Evolutionary conservation across 2,797 vertebrate species (phyloP), one percentile per base, ranked within the genome.

Genomic region (Galago senegalensis): DNA sequence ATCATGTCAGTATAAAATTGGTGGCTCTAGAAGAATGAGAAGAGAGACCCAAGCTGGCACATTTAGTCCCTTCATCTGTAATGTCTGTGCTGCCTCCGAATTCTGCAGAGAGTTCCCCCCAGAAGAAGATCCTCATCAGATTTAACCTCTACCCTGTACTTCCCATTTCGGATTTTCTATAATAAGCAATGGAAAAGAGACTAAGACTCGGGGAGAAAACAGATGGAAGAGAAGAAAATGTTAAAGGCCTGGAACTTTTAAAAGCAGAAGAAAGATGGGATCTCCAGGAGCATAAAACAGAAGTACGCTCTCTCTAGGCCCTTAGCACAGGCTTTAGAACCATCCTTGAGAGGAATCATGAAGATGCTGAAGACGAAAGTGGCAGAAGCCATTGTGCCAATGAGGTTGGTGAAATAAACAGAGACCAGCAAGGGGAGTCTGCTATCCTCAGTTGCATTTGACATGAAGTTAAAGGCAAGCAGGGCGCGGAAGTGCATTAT

Each of bases 211-310:
- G 49, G 49, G 16, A 29, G 29, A 65, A n/a, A 67, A n/a, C n/a
- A 67, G 16, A 67, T n/a, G 65, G 65, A 67, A 17, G 31, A 67
- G 31, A 31, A 67, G 65, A n/a, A 67, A 79, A 63, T 46, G 63
- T 67, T n/a, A 69, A 46, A 61, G 73, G 17, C 29, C 43, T 29
- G 7, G 20, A 60, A 31, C 25, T 87, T 87, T 18, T n/a, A 92
- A 69, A 87, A 93, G 58, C 25, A 58, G 88, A 89, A 84, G n/a
- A 95, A 40, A 82, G 61, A 20, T 13, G 61, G 63, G 11, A 20
- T 80, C 37, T 92, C 17, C 2, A 84, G 27, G 21, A 70, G 8
- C n/a, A 14, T 34, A 23, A 23, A 58, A 7, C 29, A 60, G 23
- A 56, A 21, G 18, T n/a, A 5, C 0, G 6, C 9, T 87, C n/a